phyloP scores from a whole-genome alignment of 2,797 vertebrate genomes.

The Petrocephalus sullivani region DNA sequence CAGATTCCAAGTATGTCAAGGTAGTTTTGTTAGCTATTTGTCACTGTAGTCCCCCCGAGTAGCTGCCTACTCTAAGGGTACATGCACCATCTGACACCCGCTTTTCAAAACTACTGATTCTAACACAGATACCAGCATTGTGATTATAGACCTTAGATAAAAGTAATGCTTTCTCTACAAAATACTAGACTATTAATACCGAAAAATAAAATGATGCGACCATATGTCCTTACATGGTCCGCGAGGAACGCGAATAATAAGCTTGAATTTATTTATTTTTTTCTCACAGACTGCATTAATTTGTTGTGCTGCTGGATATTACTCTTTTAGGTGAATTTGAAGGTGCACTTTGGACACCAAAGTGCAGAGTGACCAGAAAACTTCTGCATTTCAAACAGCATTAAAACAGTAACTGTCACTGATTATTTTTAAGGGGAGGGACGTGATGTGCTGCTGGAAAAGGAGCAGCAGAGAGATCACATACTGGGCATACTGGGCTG shows the following conservation, averaged over 20 bases:
- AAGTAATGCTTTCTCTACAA: neutral
- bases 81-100: neutral
- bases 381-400: neutral
- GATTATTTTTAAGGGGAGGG: neutral
- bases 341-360: neutral
- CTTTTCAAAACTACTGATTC: neutral
- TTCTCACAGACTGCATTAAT: neutral
- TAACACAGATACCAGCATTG: neutral
- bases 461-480: neutral
- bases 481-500: neutral
- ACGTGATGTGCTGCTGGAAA: slow-evolving; percentile 1
- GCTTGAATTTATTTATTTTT: neutral
- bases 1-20: neutral
- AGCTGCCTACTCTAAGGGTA: neutral
- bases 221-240: neutral
- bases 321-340: slow-evolving; percentile 2
- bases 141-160: slow-evolving; percentile 1
- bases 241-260: neutral
- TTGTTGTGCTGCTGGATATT: neutral
- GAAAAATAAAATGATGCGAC: neutral
- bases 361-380: neutral
- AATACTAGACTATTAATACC: neutral
- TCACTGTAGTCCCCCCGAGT: neutral
- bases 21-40: slow-evolving; percentile 1
- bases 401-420: neutral